A percentile compares a stretch with the other conserved stretches of the same genome.
These are phyloP conservation scores for Ichneumoninae sp. DNA, from an alignment of 2,888 invertebrate species.

Conservation along the genomic window DNA sequence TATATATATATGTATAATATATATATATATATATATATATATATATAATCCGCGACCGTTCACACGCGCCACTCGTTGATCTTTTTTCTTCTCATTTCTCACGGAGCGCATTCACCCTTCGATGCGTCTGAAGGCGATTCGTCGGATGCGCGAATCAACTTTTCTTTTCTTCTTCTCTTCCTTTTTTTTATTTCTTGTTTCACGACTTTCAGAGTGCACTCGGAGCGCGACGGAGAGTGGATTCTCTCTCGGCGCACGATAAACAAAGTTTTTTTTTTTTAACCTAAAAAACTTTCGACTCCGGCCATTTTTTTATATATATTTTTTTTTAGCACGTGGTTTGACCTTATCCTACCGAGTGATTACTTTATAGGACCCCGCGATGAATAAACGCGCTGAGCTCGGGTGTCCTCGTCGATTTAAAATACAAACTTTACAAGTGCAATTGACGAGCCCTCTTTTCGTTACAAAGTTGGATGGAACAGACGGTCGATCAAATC, in stretches of 20 bases:
- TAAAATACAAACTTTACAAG: conserved; percentile 68
- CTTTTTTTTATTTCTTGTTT: conserved; percentile 17
- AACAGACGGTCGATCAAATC: conserved; percentile 65
- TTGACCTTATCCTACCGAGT: conserved; percentile 8
- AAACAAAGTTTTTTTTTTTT: conserved; percentile 22
- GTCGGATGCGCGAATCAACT: conserved; percentile 24
- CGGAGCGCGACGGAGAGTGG: conserved; percentile 3
- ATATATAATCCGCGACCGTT: conserved; percentile 62
- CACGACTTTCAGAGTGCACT: not conserved
- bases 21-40: conserved; percentile 57
- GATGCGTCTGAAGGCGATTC: conserved; percentile 33
- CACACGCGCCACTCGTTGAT: conserved; percentile 56
- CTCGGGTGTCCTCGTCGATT: conserved; percentile 54
- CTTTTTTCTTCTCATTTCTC: conserved; percentile 27
- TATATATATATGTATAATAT: not conserved
- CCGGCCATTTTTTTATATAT: not conserved
- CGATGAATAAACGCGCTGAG: conserved; percentile 2
- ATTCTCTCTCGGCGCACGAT: conserved; percentile 9
- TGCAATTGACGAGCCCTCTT: conserved; percentile 64
- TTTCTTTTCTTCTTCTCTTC: not conserved
- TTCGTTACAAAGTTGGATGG: conserved; percentile 68
- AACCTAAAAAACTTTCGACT: conserved; percentile 25
- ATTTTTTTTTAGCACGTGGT: conserved; percentile 8
- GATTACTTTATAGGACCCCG: conserved; percentile 4
- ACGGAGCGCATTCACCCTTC: conserved; percentile 21